phyloP scores from a whole-genome alignment of 2,888 invertebrate genomes.

The Drosophila formosana region DNA sequence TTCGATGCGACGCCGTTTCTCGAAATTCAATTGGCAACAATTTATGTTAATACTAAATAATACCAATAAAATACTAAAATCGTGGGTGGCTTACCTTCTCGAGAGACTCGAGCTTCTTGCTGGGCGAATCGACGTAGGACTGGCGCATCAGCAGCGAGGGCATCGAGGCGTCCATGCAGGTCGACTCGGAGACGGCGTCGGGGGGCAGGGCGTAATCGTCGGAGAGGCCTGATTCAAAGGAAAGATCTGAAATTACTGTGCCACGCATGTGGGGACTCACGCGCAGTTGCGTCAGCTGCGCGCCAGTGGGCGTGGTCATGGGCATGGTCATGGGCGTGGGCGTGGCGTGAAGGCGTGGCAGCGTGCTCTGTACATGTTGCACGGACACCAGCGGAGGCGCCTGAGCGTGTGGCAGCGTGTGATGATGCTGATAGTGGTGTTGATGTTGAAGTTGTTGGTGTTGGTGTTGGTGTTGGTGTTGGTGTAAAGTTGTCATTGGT shows the following conservation, averaged over 20 bases:
- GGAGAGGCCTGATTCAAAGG: conserved; percentile 96
- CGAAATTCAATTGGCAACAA: too few relatives aligned
- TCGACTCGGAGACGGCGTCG: conserved; percentile 94
- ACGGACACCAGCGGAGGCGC: conserved; percentile 45
- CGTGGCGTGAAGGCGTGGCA: conserved; percentile 63
- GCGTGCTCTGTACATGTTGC: conserved; percentile 62
- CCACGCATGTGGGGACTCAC: conserved; percentile 82
- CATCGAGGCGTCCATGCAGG: conserved; percentile 91
- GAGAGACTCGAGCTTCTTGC: conserved; percentile 90
- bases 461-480: conserved; percentile 31
- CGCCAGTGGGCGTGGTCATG: conserved; percentile 57
- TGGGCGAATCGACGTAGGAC: conserved; percentile 87
- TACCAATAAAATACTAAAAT: too few relatives aligned
- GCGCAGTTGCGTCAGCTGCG: conserved; percentile 80
- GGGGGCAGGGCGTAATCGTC: conserved; percentile 99
- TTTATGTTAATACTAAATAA: too few relatives aligned
- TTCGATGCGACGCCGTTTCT: too few relatives aligned
- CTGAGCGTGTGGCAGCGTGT: conserved; percentile 61
- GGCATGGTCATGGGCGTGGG: conserved; percentile 43
- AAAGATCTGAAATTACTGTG: conserved; percentile 91
- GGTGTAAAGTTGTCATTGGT: conserved; percentile 27
- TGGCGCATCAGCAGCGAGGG: conserved; percentile 88
- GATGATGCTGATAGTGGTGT: conserved; percentile 56
- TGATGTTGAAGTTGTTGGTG: conserved; percentile 44
- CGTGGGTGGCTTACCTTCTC: conserved; percentile 88